phyloP scores from a whole-genome alignment of 2,888 invertebrate genomes.

The Morpho helenor region DNA sequence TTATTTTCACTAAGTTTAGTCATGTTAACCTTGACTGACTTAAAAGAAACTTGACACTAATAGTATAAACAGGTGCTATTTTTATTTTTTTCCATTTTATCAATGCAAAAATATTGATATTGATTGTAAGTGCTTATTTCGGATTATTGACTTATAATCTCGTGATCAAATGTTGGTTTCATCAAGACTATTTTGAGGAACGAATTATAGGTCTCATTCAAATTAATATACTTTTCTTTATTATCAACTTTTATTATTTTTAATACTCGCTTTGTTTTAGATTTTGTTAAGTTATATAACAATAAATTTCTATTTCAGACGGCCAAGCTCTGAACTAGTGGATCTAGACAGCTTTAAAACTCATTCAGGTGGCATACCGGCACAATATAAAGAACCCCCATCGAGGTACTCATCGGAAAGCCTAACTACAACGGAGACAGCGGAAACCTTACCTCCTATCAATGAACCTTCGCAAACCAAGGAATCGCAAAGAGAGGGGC shows the following conservation, averaged over 20 bases:
- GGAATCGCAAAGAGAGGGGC: conserved; percentile 57
- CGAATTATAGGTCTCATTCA: no score
- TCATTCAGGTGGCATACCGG: conserved; percentile 78
- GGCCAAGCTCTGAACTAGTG: conserved; percentile 89
- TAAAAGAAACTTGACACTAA: background rate
- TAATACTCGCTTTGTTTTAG: no score
- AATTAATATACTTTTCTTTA: no score
- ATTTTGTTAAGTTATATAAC: background rate
- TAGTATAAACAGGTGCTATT: no score
- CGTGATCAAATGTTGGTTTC: no score
- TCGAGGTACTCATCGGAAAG: conserved; percentile 69
- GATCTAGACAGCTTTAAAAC: conserved; percentile 92
- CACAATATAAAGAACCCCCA: conserved; percentile 73
- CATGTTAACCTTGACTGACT: background rate
- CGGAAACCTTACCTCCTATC: conserved; percentile 56
- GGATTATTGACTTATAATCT: no score
- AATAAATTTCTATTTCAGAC: conserved; percentile 56
- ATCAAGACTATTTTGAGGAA: no score
- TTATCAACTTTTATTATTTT: no score
- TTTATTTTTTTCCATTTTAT: no score
- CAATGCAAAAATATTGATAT: no score
- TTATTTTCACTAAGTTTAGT: background rate
- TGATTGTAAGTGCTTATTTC: no score
- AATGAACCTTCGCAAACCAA: conserved; percentile 52
- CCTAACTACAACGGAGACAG: conserved; percentile 76